Percentiles rank a stretch among this genome's conserved stretches.
Evolutionary conservation across 2,113 vertebrate genomes (phyloP).

Genomic region (human (Homo sapiens)): DNA sequence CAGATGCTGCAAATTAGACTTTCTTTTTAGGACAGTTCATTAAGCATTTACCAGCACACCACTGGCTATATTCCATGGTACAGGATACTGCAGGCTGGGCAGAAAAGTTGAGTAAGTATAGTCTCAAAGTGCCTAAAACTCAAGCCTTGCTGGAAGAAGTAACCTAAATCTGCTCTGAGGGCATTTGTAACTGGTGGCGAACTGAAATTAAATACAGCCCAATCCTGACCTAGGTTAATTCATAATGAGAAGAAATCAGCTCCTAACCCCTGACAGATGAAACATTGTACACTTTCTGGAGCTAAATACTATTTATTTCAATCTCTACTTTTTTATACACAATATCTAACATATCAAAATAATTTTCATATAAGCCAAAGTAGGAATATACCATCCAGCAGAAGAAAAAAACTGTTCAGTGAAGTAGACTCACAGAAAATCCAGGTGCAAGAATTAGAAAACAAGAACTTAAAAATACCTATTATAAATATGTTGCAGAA

Average conservation of each 20-base stretch:
- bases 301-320: neutral
- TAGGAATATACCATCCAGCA: neutral
- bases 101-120: neutral
- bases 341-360: neutral
- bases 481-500: neutral
- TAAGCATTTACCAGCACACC: neutral
- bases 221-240: neutral
- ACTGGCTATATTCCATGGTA: neutral
- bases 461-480: neutral
- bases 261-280: neutral
- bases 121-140: neutral
- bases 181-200: neutral
- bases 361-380: neutral
- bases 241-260: neutral
- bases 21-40: neutral
- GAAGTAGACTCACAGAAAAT: neutral
- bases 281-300: neutral
- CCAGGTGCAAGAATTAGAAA: neutral
- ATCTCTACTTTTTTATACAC: neutral
- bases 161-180: neutral
- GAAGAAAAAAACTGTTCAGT: neutral
- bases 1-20: neutral
- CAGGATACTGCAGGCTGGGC: neutral
- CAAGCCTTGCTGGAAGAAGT: neutral
- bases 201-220: neutral